Conservation (phyloP, 2,888 invertebrate species). For the Dolomedes plantarius region DNA sequence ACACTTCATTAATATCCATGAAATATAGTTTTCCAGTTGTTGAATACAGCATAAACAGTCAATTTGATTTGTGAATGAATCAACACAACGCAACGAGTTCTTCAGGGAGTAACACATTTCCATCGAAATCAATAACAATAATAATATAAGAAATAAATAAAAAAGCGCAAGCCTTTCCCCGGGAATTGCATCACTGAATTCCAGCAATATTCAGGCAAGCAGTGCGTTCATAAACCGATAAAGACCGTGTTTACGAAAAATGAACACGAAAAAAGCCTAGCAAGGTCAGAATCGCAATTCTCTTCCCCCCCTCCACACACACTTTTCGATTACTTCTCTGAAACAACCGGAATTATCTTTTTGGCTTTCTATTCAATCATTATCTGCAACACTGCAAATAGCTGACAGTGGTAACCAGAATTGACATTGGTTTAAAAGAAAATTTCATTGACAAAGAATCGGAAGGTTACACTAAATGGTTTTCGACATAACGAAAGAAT, state of each 20-base stretch:
- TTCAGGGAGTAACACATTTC: neutral
- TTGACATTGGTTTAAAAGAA: neutral
- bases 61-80: too few species aligned
- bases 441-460: neutral
- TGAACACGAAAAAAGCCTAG: neutral
- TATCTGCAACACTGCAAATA: neutral
- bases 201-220: slow-evolving; percentile 1
- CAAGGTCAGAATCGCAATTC: neutral
- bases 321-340: neutral
- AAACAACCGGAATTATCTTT: slow-evolving; percentile 8
- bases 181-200: neutral
- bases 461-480: neutral
- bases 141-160: neutral
- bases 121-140: neutral
- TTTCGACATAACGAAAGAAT: too few species aligned
- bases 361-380: neutral
- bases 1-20: too few species aligned
- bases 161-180: neutral
- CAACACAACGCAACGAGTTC: too few species aligned
- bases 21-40: too few species aligned
- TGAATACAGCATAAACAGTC: too few species aligned
- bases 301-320: slow-evolving; percentile 1
- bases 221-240: slow-evolving; percentile 6
- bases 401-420: neutral
- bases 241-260: neutral